Evolutionary conservation across 2,797 vertebrate species (phyloP).

Genomic region (Acanthurus lineatus): DNA sequence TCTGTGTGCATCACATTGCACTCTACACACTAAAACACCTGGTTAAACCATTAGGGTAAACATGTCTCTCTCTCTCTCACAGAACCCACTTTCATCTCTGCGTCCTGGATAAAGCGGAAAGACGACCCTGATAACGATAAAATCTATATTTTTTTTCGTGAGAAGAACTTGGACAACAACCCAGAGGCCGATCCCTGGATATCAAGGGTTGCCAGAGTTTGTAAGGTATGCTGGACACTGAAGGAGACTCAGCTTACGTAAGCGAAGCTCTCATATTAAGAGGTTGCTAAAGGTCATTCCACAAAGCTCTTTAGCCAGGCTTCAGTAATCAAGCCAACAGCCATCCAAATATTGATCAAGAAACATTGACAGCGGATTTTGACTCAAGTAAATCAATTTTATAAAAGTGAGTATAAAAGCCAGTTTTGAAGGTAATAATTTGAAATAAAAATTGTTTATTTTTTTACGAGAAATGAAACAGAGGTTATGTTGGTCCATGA

Average conservation of each 20-base stretch:
- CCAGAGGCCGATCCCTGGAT: slow-evolving; percentile 87
- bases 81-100: slow-evolving; percentile 86
- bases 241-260: neutral
- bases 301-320: neutral
- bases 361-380: neutral
- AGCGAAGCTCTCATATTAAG: neutral
- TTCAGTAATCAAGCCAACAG: slow-evolving; percentile 9
- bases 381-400: neutral
- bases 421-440: neutral
- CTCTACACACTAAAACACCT: neutral
- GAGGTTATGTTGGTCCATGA: neutral
- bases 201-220: slow-evolving; percentile 85
- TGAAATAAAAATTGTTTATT: too few species aligned
- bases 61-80: neutral
- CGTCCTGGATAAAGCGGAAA: slow-evolving; percentile 72
- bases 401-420: neutral
- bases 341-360: neutral
- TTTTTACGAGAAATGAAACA: neutral
- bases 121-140: slow-evolving; percentile 84
- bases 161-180: slow-evolving; percentile 83
- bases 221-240: slow-evolving; percentile 79
- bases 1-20: neutral
- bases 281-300: neutral
- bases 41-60: too few species aligned
- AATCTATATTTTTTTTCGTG: slow-evolving; percentile 87